Conservation (phyloP, 2,888 invertebrate genomes). For the Dryococelus australis region DNA sequence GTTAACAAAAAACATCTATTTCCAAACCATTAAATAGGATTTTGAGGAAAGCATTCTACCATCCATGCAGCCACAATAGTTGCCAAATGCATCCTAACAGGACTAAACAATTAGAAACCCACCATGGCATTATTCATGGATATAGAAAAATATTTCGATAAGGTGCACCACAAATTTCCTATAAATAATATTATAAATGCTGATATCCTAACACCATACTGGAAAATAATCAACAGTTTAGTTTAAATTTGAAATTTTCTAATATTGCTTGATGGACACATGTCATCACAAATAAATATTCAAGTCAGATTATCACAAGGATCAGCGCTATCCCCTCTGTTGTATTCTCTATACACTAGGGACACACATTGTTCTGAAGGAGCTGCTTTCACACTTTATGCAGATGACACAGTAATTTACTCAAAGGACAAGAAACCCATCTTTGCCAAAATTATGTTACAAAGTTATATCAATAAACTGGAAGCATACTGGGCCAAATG, state of each 20-base stretch:
- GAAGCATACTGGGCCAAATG: background rate
- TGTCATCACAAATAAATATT: background rate
- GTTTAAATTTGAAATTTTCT: background rate
- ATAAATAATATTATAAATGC: too few relatives aligned
- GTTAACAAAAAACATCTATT: background rate
- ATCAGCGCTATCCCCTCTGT: background rate
- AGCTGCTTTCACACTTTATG: background rate
- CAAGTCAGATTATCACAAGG: background rate
- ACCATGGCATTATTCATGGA: background rate
- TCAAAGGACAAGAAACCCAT: background rate
- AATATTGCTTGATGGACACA: background rate
- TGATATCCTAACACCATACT: background rate
- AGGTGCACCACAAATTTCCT: background rate
- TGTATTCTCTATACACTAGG: background rate
- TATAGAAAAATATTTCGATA: background rate
- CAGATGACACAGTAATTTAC: background rate
- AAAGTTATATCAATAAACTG: background rate
- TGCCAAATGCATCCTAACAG: background rate
- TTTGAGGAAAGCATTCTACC: too few relatives aligned
- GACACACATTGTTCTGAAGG: background rate
- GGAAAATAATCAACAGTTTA: background rate
- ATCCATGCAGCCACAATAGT: background rate
- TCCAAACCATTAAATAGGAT: background rate
- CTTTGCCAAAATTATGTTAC: background rate
- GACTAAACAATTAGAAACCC: background rate